phyloP scores from a whole-genome alignment of 2,797 vertebrate species.

The Psittacula echo region DNA sequence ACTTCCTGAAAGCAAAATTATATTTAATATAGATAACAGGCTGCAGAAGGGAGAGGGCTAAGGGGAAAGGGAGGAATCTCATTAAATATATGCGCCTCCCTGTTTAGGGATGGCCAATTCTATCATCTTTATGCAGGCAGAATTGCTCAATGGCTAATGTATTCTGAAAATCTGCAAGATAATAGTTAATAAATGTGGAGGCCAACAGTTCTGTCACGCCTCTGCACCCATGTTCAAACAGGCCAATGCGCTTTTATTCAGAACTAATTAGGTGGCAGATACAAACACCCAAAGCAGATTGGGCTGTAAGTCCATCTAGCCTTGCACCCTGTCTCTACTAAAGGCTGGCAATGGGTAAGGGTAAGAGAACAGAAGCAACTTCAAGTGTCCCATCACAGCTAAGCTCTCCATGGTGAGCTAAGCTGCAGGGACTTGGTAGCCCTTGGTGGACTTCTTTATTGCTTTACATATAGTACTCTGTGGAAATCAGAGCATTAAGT shows the following conservation, averaged over 20 bases:
- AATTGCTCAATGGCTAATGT: not conserved
- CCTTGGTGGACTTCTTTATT: not conserved
- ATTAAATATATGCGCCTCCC: not conserved
- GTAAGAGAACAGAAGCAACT: not conserved
- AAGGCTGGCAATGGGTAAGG: not conserved
- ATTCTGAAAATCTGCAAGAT: not conserved
- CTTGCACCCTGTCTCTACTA: not conserved
- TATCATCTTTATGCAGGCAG: not conserved
- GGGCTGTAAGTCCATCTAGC: not conserved
- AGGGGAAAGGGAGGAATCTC: not conserved
- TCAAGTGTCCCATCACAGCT: not conserved
- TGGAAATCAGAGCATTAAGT: not conserved
- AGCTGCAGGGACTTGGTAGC: not conserved
- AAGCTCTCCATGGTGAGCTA: not conserved
- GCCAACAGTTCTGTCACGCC: not conserved
- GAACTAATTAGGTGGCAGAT: not conserved
- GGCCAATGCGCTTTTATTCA: not conserved
- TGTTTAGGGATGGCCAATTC: not conserved
- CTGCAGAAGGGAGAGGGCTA: not conserved
- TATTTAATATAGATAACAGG: slow-evolving; percentile 49
- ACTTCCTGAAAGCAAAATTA: slow-evolving; percentile 67
- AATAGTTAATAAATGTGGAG: not conserved
- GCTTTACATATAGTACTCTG: not conserved
- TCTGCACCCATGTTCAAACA: not conserved
- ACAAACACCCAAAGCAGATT: not conserved